These are phyloP conservation scores for Macrosteles quadrilineatus DNA, from an alignment of 1,140 invertebrate species.

Conservation along the genomic window DNA sequence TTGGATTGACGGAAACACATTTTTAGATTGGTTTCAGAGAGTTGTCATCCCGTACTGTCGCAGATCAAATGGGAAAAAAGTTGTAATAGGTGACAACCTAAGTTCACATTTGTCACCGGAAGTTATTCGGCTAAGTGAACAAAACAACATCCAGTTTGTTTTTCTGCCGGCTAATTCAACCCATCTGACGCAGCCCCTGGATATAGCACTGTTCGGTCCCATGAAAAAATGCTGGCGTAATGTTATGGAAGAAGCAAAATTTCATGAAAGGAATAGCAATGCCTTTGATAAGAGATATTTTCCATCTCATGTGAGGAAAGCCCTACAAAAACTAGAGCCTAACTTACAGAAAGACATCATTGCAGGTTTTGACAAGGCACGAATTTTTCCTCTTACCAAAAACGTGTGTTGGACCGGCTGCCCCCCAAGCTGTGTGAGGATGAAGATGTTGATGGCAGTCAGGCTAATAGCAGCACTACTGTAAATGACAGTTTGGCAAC, in stretches of 20 bases:
- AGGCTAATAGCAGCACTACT: no score
- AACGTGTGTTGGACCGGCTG: slow-evolving; percentile 32
- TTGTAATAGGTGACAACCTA: slow-evolving; percentile 51
- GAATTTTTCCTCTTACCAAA: slow-evolving; percentile 41
- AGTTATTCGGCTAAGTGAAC: slow-evolving; percentile 44
- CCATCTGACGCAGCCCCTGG: slow-evolving; percentile 52
- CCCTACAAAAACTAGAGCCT: slow-evolving; percentile 32
- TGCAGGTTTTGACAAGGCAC: slow-evolving; percentile 41
- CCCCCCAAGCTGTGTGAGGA: neutral
- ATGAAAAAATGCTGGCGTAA: slow-evolving; percentile 49
- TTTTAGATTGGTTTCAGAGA: slow-evolving; percentile 35
- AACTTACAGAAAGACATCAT: slow-evolving; percentile 38
- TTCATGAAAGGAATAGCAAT: slow-evolving; percentile 33
- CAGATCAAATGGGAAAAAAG: slow-evolving; percentile 31
- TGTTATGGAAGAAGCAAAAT: slow-evolving; percentile 44
- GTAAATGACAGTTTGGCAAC: neutral
- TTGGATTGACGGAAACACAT: slow-evolving; percentile 40
- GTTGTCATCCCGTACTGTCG: slow-evolving; percentile 23
- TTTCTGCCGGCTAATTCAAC: slow-evolving; percentile 50
- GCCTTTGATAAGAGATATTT: slow-evolving; percentile 40
- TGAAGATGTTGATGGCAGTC: neutral
- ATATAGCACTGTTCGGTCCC: slow-evolving; percentile 51
- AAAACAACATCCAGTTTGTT: slow-evolving; percentile 49
- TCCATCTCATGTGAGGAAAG: slow-evolving; percentile 39
- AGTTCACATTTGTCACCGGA: slow-evolving; percentile 47